Base-by-base conservation (phyloP, 2,888 invertebrate species). In the Cheilosia soror region DNA sequence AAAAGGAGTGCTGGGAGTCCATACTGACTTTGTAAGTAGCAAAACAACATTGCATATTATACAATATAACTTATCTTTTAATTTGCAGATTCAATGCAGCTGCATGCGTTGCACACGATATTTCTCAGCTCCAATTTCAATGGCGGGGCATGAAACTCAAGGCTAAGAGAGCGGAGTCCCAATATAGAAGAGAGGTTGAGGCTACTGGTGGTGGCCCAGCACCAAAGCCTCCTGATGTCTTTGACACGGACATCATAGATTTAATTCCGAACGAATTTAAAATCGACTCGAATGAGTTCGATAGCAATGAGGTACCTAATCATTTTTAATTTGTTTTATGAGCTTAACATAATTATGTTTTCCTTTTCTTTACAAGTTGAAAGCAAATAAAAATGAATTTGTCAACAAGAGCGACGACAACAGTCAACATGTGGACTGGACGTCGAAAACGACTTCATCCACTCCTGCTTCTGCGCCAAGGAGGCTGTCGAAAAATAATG, bases 191-290 rank as follows among this genome's bases (percentile, higher is more conserved):
- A 13, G 13, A 42, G 11, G 11, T 42, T 4, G 13, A 11, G 2
- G 42, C n/a, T n/a, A 42, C n/a, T 42, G 42, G 42, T 13, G 42
- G 42, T 13, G 42, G 42, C 42, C 42, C 42, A 42, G 42, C 42
- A 42, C 42, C 42, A n/a, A 42, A 42, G 5, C 42, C 42, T n/a
- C 42, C 42, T 13, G 42, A 42, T n/a, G 5, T n/a, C 0, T 4
- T 6, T 33, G 5, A 1, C 33, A 6, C 33, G 4, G 42, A 42
- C 0, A 5, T 42, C 0, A 42, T 42, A 13, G 42, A 42, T 4
- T n/a, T 42, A 3, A 42, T 42, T 5, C 42, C 42, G 0, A 42
- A 42, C 13, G 42, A 42, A 0, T 42, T 42, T 2, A 13, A 42
- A n/a, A 42, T 0, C 4, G 42, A n/a, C 4, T 42, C n/a, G 2